Evolutionary conservation across 2,888 invertebrate species (phyloP).

Genomic region (Dasysyrphus albostriatus): DNA sequence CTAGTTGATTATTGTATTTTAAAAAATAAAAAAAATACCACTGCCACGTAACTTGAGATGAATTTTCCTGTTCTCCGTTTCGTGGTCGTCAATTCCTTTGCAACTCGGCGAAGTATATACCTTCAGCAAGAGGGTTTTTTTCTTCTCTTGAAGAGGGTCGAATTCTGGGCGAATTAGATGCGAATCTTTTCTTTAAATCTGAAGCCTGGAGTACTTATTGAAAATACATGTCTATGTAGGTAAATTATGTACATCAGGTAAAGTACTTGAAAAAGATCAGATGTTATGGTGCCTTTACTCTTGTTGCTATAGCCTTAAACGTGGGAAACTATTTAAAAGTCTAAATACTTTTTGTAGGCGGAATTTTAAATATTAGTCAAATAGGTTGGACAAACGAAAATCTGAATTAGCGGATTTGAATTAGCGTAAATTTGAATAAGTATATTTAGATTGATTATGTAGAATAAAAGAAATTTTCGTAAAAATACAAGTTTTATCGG

Average conservation of each 20-base stretch:
- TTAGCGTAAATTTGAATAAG: no score
- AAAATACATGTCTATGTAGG: slow-evolving; percentile 20
- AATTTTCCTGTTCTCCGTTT: slow-evolving; percentile 77
- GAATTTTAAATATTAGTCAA: neutral
- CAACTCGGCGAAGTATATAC: slow-evolving; percentile 35
- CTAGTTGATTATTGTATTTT: slow-evolving; percentile 73
- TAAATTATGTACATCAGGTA: neutral
- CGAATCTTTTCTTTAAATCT: slow-evolving; percentile 68
- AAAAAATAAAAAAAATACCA: slow-evolving; percentile 60
- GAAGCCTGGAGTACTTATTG: slow-evolving; percentile 40
- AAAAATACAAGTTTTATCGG: no score
- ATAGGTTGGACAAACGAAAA: neutral
- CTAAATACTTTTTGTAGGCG: slow-evolving; percentile 27
- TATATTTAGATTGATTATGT: no score
- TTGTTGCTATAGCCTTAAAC: slow-evolving; percentile 26
- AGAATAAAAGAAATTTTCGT: no score
- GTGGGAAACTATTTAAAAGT: slow-evolving; percentile 52
- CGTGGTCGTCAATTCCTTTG: slow-evolving; percentile 66
- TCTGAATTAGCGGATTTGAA: no score
- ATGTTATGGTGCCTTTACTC: slow-evolving; percentile 19
- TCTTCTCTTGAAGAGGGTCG: slow-evolving; percentile 63
- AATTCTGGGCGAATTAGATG: slow-evolving; percentile 66
- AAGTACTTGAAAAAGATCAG: slow-evolving; percentile 40
- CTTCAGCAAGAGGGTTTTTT: slow-evolving; percentile 35
- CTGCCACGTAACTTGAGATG: slow-evolving; percentile 77